Base-by-base conservation (phyloP, 2,888 invertebrate species). In the Ennomos fuscantarius region DNA sequence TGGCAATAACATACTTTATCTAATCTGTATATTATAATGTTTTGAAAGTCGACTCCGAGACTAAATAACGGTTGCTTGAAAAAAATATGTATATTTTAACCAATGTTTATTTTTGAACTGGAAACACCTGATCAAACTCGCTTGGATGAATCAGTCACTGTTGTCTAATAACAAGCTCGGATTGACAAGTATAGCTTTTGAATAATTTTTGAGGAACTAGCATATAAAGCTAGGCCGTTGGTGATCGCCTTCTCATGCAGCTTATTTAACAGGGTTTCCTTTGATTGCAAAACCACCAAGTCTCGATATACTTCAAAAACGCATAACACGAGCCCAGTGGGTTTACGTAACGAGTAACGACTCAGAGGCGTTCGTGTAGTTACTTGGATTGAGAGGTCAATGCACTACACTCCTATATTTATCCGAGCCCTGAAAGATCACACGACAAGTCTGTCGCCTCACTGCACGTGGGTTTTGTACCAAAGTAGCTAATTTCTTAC, bases 341-440 rank as follows among this genome's bases (percentile, higher is more conserved):
- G 32, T 35, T 45, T 45, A 45, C 45, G 35, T 45, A 45, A 45
- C 32, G 41, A 12, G 24, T 24, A 24, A 24, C 24, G 6, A 24
- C 24, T 24, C 24, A 24, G 24, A 24, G 24, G 24, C 2, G 24
- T 6, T 24, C 24, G 24, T 24, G 24, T 24, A 43, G 33, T 12
- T 1, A 40, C 33, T 33, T 32, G 10, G 11, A 32, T 32, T 33
- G 24, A 13, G 41, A 42, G 49, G 40, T 49, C 41, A 34, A 24
- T 42, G 49, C 49, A 49, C 49, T 10, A 12, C 15, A 40, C 15
- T n/a, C 41, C 49, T 49, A 49, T 41, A 49, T 41, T 24, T 49
- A 49, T 34, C 41, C 24, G 24, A 37, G 34, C 37, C 36, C 36
- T 36, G 8, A 34, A 15, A 35, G 31, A 0, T 6, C 24, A 6